A percentile compares a stretch with the other conserved stretches of the same genome.
Conservation (phyloP, 2,888 invertebrate genomes). For the Villa cingulata region DNA sequence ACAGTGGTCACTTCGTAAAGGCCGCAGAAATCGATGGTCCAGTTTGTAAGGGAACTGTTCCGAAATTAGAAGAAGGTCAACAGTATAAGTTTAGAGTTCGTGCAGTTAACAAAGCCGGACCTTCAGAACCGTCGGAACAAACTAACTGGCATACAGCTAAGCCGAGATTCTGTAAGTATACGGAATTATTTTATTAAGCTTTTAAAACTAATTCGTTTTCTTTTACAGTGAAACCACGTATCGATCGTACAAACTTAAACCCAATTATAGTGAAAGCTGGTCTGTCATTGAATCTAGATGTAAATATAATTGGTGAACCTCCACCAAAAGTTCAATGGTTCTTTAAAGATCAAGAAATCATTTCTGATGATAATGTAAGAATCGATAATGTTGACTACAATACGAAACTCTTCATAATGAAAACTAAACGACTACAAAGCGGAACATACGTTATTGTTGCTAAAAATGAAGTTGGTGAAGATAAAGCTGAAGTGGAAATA, state of each 20-base stretch:
- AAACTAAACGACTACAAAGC: conserved; percentile 64
- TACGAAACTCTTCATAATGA: conserved; percentile 76
- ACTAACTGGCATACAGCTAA: conserved; percentile 87
- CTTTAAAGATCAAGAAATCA: conserved; percentile 57
- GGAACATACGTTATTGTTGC: conserved; percentile 84
- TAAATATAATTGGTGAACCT: conserved; percentile 86
- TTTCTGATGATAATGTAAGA: conserved; percentile 46
- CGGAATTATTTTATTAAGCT: neutral
- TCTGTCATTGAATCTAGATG: conserved; percentile 71
- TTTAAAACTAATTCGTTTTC: conserved; percentile 16
- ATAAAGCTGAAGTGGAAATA: conserved; percentile 80
- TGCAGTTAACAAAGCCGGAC: conserved; percentile 93
- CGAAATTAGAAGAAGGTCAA: conserved; percentile 81
- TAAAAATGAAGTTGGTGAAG: conserved; percentile 85
- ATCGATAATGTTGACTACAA: conserved; percentile 80
- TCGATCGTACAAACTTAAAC: conserved; percentile 80
- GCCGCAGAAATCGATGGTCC: conserved; percentile 75
- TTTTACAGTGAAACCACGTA: conserved; percentile 76
- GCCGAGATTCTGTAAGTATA: conserved; percentile 66
- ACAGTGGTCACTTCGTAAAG: conserved; percentile 70
- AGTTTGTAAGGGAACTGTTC: conserved; percentile 72
- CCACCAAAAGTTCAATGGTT: conserved; percentile 85
- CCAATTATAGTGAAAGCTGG: conserved; percentile 78
- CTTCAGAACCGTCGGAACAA: conserved; percentile 81
- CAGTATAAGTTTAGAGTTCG: conserved; percentile 89